phyloP scores from a whole-genome alignment of 1,140 invertebrate genomes.

The Drosophila lini region DNA sequence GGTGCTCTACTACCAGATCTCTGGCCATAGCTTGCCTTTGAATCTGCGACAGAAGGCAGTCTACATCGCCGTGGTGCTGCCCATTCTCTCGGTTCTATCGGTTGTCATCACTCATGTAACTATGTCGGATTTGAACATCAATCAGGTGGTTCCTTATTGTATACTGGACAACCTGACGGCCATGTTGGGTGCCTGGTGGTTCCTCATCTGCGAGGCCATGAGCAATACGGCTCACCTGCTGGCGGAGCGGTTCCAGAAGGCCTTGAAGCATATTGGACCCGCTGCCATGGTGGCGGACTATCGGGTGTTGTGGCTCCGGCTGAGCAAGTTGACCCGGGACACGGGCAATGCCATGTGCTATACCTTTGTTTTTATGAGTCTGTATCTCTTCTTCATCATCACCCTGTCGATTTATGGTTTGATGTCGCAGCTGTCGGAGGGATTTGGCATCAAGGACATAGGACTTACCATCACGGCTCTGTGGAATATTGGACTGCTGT shows the following conservation, averaged over 20 bases:
- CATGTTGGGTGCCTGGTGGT: conserved; percentile 87
- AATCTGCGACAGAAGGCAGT: conserved; percentile 85
- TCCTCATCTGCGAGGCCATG: conserved; percentile 87
- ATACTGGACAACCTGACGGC: conserved; percentile 88
- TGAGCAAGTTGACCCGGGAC: conserved; percentile 87
- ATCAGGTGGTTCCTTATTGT: conserved; percentile 88
- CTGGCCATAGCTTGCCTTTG: conserved; percentile 84
- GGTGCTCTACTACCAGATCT: conserved; percentile 86
- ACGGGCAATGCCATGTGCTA: conserved; percentile 87
- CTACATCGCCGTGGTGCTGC: conserved; percentile 85
- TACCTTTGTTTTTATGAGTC: conserved; percentile 87
- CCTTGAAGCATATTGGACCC: conserved; percentile 87
- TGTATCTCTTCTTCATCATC: conserved; percentile 89
- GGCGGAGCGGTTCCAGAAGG: conserved; percentile 88
- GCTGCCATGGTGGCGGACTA: conserved; percentile 88
- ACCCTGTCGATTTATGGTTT: conserved; percentile 89
- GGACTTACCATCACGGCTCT: conserved; percentile 87
- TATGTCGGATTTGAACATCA: conserved; percentile 87
- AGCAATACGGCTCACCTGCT: conserved; percentile 86
- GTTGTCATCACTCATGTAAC: conserved; percentile 88
- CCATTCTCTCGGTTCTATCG: conserved; percentile 86
- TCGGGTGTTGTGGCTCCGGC: conserved; percentile 87
- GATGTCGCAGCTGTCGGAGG: conserved; percentile 88
- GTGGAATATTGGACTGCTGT: conserved; percentile 87
- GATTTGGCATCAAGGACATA: conserved; percentile 88